Base-by-base conservation (phyloP, 2,113 vertebrate genomes). In the Himantopus leucocephalus region DNA sequence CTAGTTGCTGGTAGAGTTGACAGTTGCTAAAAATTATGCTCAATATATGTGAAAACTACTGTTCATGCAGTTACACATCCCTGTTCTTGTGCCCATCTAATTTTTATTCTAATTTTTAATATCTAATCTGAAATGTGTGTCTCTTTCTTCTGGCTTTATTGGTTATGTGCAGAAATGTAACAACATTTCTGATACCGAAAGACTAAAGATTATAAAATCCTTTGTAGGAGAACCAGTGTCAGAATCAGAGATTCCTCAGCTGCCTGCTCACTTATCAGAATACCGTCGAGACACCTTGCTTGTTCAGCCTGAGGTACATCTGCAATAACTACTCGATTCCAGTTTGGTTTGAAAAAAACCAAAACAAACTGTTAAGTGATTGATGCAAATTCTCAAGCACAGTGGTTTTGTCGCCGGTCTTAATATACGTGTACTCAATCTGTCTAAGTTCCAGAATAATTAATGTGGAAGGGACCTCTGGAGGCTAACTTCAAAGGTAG, bases 231-330 rank as follows among this genome's bases (percentile, higher is more conserved):
- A 98, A 30, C 79, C 97, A 47, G 59, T 67, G 81, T 90, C 95
- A 86, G 98, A 97, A 41, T 55, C 83, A 24, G 95, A 96, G 34
- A 82, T 79, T 39, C 94, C 95, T 64, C 96, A 58, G 37, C 94
- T 99, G 76, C 98, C 98, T 32, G 64, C 88, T 53, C 98, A 98
- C 95, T 96, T 99, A 43, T 97, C 96, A 39, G 84, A 98, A 53
- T 84, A 98, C 85, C 97, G 52, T 13, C 97, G 98, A 55, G 98
- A 98, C 72, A 74, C 95, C 3, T 88, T 99, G 60, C 97, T 99
- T 92, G 92, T 98, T 60, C 95, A 98, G 30, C 98, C 98, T 24
- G 98, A 99, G 98, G 98, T 98, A 97, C 77, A 58, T 47, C 64
- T 91, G 68, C 48, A 27, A 3, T 6, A 55, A 34, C 22, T 41